Evolutionary conservation across 2,797 vertebrate species (phyloP).

Genomic region (Danio aesculapii): DNA sequence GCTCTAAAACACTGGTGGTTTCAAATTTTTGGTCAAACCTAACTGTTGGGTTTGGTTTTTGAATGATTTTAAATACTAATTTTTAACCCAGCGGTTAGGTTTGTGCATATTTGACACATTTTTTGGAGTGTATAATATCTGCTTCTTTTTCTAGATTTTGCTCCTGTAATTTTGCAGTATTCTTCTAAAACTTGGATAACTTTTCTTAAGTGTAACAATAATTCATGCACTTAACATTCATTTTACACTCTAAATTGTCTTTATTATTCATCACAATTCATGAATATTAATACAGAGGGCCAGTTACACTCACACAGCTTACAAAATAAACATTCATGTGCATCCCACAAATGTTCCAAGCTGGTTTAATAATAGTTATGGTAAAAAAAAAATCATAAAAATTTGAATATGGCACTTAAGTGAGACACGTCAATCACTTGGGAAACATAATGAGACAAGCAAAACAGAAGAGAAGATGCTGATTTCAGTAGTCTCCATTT

Average conservation of each 20-base stretch:
- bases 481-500: slow-evolving; percentile 58
- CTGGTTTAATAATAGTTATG: neutral
- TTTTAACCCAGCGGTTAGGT: too few species aligned
- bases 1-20: too few species aligned
- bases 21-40: too few species aligned
- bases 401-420: neutral
- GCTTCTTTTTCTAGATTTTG: too few species aligned
- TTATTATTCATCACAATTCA: neutral
- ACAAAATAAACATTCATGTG: neutral
- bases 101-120: too few species aligned
- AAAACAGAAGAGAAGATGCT: slow-evolving; percentile 56
- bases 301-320: neutral
- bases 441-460: slow-evolving; percentile 45
- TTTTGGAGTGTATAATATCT: too few species aligned
- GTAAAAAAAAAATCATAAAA: neutral
- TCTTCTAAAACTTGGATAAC: neutral
- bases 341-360: neutral
- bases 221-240: neutral
- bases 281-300: neutral
- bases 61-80: too few species aligned
- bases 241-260: slow-evolving; percentile 4
- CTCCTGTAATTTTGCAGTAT: too few species aligned
- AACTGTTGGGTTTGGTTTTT: too few species aligned
- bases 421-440: slow-evolving; percentile 1
- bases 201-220: neutral